Base-by-base conservation (phyloP, 1,140 invertebrate genomes). In the Chlorops oryzae region DNA sequence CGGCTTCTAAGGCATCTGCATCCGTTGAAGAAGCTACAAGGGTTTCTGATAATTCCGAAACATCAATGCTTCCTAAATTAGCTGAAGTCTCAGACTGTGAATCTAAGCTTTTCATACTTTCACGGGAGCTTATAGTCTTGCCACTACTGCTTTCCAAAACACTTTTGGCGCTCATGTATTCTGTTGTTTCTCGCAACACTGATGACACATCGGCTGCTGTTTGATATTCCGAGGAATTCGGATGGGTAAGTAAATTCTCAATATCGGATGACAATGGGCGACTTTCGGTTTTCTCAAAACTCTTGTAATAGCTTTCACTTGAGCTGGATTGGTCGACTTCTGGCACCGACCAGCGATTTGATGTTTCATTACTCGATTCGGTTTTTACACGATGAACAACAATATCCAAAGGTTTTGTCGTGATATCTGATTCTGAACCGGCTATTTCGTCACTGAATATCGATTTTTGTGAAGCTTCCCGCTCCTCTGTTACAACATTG, bases 21-120 rank as follows among this genome's bases (percentile, higher is more conserved):
- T 86, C 84, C 15, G 78, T 77, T 12, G 83, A 83, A 10, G 90
- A 92, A 6, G 89, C 85, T 12, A 95, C 85, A 27, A 95, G 67
- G 5, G 92, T 95, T 75, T 94, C 92, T 2, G 90, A 92, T 20
- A 88, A 77, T 71, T 94, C 91, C 38, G 90, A 92, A 6, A 88
- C 85, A 75, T 93, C 90, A 56, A 92, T 80, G 68, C 89, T 92
- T 6, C 83, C 88, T 42, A 92, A 75, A 71, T 92, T 86, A 37
- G 88, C 89, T 2, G 90, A 92, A 57, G 86, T 89, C 70, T 92
- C 83, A 1, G 90, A 92, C 71, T 92, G 83, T 1, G 90, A 92
- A 65, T 91, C 88, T 24, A 93, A 69, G 35, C 90, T 92, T 64
- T 85, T 89, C 82, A 91, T 90, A 43, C 89, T 92, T 64, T 91